These are phyloP conservation scores for Acrobasis suavella DNA, from an alignment of 2,888 invertebrate genomes.

Conservation along the genomic window DNA sequence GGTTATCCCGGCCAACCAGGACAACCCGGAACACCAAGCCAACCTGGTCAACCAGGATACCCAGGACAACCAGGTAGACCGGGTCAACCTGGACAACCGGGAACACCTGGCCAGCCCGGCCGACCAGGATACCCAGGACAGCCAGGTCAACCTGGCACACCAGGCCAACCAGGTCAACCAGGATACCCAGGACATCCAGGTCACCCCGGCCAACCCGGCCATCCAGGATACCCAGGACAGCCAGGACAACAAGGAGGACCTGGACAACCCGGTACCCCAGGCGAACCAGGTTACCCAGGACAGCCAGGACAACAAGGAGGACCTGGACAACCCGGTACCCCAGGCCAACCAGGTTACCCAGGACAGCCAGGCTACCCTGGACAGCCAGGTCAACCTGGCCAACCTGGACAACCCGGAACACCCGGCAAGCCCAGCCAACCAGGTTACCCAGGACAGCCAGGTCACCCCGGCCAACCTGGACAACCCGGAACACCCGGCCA, in stretches of 20 bases:
- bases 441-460: conserved; percentile 37
- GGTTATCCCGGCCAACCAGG: conserved; percentile 38
- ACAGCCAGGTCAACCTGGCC: conserved; percentile 35
- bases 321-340: conserved; percentile 46
- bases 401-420: conserved; percentile 33
- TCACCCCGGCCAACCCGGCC: conserved; percentile 34
- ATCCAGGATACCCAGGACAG: conserved; percentile 31
- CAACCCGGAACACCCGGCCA: conserved; percentile 35
- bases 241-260: conserved; percentile 32
- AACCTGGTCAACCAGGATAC: conserved; percentile 39
- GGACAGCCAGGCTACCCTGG: conserved; percentile 35
- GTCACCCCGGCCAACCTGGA: conserved; percentile 35
- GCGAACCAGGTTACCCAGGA: conserved; percentile 58
- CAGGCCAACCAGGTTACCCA: conserved; percentile 47
- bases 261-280: conserved; percentile 36
- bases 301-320: conserved; percentile 39
- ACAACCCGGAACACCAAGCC: conserved; percentile 43
- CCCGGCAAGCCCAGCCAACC: conserved; percentile 38
- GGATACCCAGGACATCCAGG: conserved; percentile 32
- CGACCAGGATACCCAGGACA: conserved; percentile 39
- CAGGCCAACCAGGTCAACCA: conserved; percentile 31
- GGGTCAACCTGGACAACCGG: conserved; percentile 34
- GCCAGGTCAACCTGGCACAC: conserved; percentile 31
- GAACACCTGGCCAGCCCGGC: conserved; percentile 35
- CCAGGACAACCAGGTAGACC: conserved; percentile 33